A percentile compares a stretch with the other conserved stretches of the same genome.
These are phyloP conservation scores for Siderastrea radians DNA, from an alignment of 92 coral and sea anemone species.

Conservation along the genomic window DNA sequence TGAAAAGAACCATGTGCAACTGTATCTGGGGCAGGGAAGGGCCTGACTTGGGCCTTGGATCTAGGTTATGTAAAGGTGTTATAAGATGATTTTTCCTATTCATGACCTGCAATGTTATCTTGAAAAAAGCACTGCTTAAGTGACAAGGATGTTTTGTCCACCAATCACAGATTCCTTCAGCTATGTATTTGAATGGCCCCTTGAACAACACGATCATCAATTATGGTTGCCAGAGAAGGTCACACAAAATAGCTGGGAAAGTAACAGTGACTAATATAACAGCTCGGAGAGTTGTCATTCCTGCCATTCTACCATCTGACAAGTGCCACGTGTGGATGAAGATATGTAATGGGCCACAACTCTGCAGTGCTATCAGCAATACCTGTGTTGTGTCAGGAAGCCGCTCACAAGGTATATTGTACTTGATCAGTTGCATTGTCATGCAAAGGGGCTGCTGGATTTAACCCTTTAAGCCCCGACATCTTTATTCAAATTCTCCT, in stretches of 20 bases:
- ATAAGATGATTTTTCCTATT: too few species aligned
- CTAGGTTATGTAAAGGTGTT: too few species aligned
- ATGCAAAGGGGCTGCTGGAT: too few species aligned
- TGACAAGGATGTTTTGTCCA: not conserved
- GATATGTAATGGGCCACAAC: conserved; percentile 20
- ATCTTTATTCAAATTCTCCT: too few species aligned
- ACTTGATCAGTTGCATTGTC: too few species aligned
- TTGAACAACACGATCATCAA: not conserved
- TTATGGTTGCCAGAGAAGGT: not conserved
- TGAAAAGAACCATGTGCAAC: too few species aligned
- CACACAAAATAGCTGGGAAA: not conserved
- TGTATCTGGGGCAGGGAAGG: too few species aligned
- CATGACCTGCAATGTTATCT: too few species aligned
- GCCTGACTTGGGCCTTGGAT: too few species aligned
- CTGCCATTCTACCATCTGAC: not conserved
- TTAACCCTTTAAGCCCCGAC: too few species aligned
- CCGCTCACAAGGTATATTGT: too few species aligned
- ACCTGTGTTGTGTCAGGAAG: not conserved
- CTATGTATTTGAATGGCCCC: conserved; percentile 16
- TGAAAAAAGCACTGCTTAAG: too few species aligned
- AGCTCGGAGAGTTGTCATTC: not conserved
- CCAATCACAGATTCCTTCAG: conserved; percentile 2
- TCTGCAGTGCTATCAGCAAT: conserved; percentile 26
- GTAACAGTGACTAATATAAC: not conserved
- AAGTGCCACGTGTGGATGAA: conserved; percentile 26